Evolutionary conservation across 1,140 invertebrate genomes (phyloP).

Genomic region (Steinernema khuongi): DNA sequence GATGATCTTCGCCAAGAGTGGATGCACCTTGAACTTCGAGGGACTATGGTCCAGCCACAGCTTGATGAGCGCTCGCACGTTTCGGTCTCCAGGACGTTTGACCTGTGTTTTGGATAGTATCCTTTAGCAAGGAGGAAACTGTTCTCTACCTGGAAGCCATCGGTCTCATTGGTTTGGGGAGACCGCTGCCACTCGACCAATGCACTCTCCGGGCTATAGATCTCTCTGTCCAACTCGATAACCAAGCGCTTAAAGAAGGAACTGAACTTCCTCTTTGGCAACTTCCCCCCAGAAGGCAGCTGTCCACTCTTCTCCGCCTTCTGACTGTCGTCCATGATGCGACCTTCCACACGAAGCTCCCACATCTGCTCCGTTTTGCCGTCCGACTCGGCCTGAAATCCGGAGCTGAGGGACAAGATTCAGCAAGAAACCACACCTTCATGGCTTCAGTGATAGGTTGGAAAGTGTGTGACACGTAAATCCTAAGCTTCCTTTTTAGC

Average conservation of each 20-base stretch:
- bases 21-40: slow-evolving; percentile 94
- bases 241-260: slow-evolving; percentile 94
- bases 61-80: slow-evolving; percentile 94
- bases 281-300: background rate
- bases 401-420: background rate
- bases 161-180: slow-evolving; percentile 93
- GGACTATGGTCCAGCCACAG: slow-evolving; percentile 96
- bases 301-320: background rate
- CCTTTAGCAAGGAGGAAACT: slow-evolving; percentile 6
- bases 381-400: slow-evolving; percentile 62
- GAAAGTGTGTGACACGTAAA: slow-evolving; percentile 98
- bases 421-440: slow-evolving; percentile 52
- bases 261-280: slow-evolving; percentile 86
- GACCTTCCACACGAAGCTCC: slow-evolving; percentile 93
- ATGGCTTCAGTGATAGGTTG: slow-evolving; percentile 79
- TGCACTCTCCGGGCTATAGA: slow-evolving; percentile 94
- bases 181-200: slow-evolving; percentile 81
- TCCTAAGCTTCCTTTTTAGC: slow-evolving; percentile 75
- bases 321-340: slow-evolving; percentile 84
- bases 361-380: slow-evolving; percentile 84
- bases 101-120: slow-evolving; percentile 64
- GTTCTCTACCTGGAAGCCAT: slow-evolving; percentile 88
- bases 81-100: slow-evolving; percentile 94
- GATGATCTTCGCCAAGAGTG: slow-evolving; percentile 77
- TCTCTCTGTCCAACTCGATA: slow-evolving; percentile 68